Base-by-base conservation (phyloP, 2,888 invertebrate species). In the Rhagium mordax region DNA sequence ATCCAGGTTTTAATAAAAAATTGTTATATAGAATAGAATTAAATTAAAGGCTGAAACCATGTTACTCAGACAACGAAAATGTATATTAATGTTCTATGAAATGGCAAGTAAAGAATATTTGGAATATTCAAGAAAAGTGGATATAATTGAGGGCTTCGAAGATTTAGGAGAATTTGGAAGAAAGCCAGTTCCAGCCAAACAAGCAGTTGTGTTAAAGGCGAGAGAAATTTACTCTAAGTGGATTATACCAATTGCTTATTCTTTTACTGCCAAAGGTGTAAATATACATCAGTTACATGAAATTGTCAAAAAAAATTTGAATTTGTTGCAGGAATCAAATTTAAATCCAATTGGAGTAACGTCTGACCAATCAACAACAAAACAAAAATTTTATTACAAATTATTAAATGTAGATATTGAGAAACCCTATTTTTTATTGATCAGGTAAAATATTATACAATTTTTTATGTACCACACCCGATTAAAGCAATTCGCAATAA, bases 61-160 rank as follows among this genome's bases (percentile, higher is more conserved):
- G 84, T 57, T 41, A 13, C 73, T 67, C 13, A 15, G 48, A 33
- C 74, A 74, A 66, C 75, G 71, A 66, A 18, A 66, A 47, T 80
- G 78, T 70, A 69, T 77, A 13, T 49, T 81, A 7, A 8, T 75
- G n/a, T 79, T 79, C 53, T 80, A 80, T 70, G 79, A 81, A 76
- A 77, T 81, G 51, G 53, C 66, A 7, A 74, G 79, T 48, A 81
- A 79, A 64, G 62, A 66, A 49, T n/a, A 29, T 29, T 16, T 77
- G 27, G 72, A 76, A 47, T 77, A 67, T 53, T 62, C 72, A 21
- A 27, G 33, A 53, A 21, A 33, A 4, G 5, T 59, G 16, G 79
- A 74, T 61, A 16, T 55, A 7, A 70, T 78, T 16, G 76, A 76
- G 5, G 41, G 47, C 5, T 60, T 33, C 41, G 47, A 18, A 47